Conservation (phyloP, 2,113 vertebrate genomes). For the Caracal caracal region DNA sequence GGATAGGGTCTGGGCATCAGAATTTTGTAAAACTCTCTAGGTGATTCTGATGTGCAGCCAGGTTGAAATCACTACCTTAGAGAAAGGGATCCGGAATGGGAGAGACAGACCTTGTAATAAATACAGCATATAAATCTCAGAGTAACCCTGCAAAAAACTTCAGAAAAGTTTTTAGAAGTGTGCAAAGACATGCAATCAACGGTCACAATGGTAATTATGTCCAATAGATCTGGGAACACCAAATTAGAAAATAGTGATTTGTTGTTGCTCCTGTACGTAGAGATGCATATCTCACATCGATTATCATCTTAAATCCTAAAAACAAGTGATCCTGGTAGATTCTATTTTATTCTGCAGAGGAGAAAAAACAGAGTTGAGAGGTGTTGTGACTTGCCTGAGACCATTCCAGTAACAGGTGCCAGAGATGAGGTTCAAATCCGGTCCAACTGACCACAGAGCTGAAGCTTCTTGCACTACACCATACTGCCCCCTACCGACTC, state of each 20-base stretch:
- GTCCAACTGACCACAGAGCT: not conserved
- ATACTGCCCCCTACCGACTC: not conserved
- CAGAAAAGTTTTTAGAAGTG: not conserved
- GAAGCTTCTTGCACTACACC: not conserved
- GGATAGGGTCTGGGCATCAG: not conserved
- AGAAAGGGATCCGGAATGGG: not conserved
- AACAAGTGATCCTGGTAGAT: not conserved
- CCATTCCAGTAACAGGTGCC: not conserved
- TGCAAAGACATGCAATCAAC: not conserved
- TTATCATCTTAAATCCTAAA: conserved; percentile 34
- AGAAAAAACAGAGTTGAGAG: not conserved
- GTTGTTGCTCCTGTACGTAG: not conserved
- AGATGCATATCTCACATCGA: not conserved
- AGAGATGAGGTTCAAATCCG: not conserved
- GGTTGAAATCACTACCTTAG: not conserved
- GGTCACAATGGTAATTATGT: not conserved
- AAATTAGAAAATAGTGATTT: not conserved
- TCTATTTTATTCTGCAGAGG: not conserved
- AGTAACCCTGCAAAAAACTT: not conserved
- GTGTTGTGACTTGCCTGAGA: not conserved
- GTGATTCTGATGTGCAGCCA: not conserved
- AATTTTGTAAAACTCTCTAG: not conserved
- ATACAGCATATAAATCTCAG: not conserved
- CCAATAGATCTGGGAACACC: not conserved
- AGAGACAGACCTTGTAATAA: not conserved